Percentiles rank a stretch among this genome's conserved stretches.
Evolutionary conservation across 2,113 vertebrate genomes (phyloP).

Genomic region (Platysternon megacephalum): DNA sequence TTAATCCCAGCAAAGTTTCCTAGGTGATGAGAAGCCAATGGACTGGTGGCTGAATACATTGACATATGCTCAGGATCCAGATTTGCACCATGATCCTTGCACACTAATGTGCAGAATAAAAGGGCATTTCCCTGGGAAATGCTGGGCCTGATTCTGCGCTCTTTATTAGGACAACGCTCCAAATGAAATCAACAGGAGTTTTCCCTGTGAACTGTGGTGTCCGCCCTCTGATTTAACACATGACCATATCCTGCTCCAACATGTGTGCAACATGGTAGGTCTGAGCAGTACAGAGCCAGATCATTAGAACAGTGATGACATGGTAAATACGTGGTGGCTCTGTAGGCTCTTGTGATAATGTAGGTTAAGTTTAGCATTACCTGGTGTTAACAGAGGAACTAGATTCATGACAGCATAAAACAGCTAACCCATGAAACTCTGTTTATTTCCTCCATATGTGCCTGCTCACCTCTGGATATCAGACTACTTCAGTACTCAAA

Average conservation of each 20-base stretch:
- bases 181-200: neutral
- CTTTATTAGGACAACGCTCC: neutral
- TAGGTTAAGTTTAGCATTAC: neutral
- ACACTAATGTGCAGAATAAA: neutral
- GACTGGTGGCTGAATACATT: neutral
- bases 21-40: neutral
- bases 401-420: neutral
- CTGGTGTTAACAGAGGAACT: neutral
- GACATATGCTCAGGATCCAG: neutral
- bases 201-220: neutral
- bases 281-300: neutral
- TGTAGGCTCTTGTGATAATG: neutral
- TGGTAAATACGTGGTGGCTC: neutral
- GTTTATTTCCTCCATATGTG: neutral
- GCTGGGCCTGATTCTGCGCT: neutral
- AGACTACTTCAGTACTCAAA: neutral
- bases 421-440: neutral
- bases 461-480: neutral
- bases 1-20: neutral
- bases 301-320: neutral
- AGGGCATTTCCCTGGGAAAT: neutral
- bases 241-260: neutral
- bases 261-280: neutral
- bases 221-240: neutral
- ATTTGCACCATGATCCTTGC: neutral